These are phyloP conservation scores for Lochmaea capreae DNA, from an alignment of 2,888 invertebrate species.

Conservation along the genomic window DNA sequence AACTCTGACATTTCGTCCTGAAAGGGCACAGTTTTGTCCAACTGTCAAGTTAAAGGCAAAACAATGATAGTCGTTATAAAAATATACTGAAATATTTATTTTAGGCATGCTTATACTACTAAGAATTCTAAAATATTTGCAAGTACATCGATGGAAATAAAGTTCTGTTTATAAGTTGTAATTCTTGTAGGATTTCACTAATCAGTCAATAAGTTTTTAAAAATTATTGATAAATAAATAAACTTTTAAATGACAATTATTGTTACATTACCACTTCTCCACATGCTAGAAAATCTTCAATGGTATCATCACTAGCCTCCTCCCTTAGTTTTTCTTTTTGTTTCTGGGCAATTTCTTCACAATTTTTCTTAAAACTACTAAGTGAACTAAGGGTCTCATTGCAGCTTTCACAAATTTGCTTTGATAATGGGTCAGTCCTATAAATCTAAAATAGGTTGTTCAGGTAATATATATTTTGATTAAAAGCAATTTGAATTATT, in stretches of 20 bases:
- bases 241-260: conserved; percentile 28
- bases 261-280: conserved; percentile 50
- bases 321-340: conserved; percentile 55
- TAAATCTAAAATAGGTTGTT: conserved; percentile 59
- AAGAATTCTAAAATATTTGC: no score
- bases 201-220: not conserved
- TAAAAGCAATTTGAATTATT: conserved; percentile 18
- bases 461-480: conserved; percentile 14
- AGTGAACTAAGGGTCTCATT: conserved; percentile 57
- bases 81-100: no score
- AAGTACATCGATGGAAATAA: no score
- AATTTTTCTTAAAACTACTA: conserved; percentile 57
- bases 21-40: conserved; percentile 23
- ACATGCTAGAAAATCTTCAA: conserved; percentile 50
- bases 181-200: no score
- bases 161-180: no score
- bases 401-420: conserved; percentile 62
- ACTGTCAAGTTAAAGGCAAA: conserved; percentile 5
- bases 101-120: no score
- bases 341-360: conserved; percentile 56
- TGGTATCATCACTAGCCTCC: conserved; percentile 44
- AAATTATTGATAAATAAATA: not conserved
- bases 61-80: not conserved
- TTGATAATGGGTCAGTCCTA: conserved; percentile 63
- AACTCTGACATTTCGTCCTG: conserved; percentile 49